These are phyloP conservation scores for Cinclus mexicanus DNA, from an alignment of 2,113 vertebrate species.

Conservation along the genomic window DNA sequence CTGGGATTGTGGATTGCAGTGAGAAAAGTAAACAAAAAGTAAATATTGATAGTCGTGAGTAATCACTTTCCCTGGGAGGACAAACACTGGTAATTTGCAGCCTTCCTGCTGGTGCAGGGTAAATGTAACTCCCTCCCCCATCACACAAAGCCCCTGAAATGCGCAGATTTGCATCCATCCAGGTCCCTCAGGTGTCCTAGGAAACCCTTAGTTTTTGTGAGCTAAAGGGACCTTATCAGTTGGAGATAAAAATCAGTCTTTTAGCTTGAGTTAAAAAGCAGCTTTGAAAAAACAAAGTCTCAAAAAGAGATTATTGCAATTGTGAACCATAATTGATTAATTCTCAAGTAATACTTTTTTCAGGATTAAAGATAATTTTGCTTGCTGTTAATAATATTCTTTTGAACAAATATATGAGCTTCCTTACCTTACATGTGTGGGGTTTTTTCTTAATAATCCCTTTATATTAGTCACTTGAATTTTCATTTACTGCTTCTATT, in stretches of 20 bases:
- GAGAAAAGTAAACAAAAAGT: background rate
- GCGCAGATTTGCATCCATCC: background rate
- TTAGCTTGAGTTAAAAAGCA: background rate
- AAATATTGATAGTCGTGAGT: background rate
- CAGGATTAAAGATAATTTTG: background rate
- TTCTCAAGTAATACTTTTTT: background rate
- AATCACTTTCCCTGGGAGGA: background rate
- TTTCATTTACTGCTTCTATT: background rate
- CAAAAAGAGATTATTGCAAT: background rate
- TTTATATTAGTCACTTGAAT: background rate
- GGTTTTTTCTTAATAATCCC: background rate
- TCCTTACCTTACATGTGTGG: background rate
- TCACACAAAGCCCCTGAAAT: background rate
- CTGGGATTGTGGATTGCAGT: background rate
- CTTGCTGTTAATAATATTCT: background rate
- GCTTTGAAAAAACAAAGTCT: background rate
- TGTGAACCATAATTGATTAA: background rate
- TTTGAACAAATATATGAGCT: background rate
- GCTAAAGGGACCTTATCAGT: background rate
- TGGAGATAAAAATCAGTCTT: background rate
- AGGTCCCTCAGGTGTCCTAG: background rate
- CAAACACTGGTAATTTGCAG: background rate
- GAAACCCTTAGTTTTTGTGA: background rate
- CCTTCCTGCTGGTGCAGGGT: background rate
- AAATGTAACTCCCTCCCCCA: accelerated